Evolutionary conservation across 2,113 vertebrate genomes (phyloP).

Genomic region (Centropus unirufus): DNA sequence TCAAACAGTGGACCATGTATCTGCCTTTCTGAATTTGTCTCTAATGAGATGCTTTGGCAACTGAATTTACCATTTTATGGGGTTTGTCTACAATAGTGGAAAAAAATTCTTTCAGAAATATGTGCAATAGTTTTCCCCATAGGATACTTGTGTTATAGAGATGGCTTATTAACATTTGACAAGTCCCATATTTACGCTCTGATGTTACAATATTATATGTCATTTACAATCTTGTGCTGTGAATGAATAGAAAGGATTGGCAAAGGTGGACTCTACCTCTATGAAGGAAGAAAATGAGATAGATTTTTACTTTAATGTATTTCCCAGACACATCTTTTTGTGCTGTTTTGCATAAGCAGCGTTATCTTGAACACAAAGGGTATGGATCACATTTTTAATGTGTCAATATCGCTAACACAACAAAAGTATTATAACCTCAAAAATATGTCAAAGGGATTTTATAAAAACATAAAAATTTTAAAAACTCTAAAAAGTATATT

Average conservation of each 20-base stretch:
- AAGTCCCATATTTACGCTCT: not conserved
- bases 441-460: conserved; percentile 28
- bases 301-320: conserved; percentile 7
- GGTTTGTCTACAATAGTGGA: not conserved
- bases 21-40: not conserved
- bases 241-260: not conserved
- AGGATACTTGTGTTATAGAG: not conserved
- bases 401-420: not conserved
- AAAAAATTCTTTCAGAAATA: not conserved
- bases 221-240: not conserved
- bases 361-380: not conserved
- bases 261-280: not conserved
- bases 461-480: conserved; percentile 8
- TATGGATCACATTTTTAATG: not conserved
- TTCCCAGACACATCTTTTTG: not conserved
- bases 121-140: not conserved
- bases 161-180: not conserved
- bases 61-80: not conserved
- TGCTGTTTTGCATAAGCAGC: not conserved
- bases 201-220: not conserved
- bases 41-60: not conserved
- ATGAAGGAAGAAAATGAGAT: not conserved
- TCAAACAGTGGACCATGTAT: not conserved
- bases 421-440: conserved; percentile 1
- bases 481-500: conserved; percentile 16